Conservation (phyloP, 2,797 vertebrate genomes). For the Acestrorhynchus altus region DNA sequence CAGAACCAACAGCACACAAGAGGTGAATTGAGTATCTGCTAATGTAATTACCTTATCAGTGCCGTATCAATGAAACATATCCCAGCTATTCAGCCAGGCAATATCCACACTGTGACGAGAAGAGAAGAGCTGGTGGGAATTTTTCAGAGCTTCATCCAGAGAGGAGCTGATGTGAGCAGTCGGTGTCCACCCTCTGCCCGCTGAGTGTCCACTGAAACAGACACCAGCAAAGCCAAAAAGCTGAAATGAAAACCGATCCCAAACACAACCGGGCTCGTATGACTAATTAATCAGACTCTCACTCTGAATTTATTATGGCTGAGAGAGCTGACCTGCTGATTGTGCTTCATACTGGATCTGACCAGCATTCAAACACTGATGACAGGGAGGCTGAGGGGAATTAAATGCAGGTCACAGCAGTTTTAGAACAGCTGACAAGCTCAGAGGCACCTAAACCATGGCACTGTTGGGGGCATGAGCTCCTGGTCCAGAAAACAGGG, state of each 20-base stretch:
- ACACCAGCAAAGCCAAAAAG: constrained; percentile 60
- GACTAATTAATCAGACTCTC: constrained; percentile 62
- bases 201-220: constrained; percentile 50
- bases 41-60: constrained; percentile 2
- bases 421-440: no score
- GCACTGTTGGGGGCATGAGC: no score
- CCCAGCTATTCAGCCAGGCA: constrained; percentile 7
- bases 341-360: not conserved
- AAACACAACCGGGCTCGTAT: constrained; percentile 48
- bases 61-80: constrained; percentile 32
- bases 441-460: no score
- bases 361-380: not conserved
- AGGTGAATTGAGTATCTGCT: not conserved
- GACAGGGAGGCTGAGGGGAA: not conserved
- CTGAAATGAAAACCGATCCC: constrained; percentile 61
- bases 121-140: no score
- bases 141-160: not conserved
- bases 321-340: not conserved
- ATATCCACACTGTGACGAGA: constrained; percentile 12
- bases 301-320: constrained; percentile 50
- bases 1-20: not conserved
- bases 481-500: no score
- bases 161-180: constrained; percentile 11
- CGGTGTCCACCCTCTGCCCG: constrained; percentile 5
- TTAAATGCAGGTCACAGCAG: no score